These are phyloP conservation scores for Geopemphigus sp. DNA, from an alignment of 1,140 invertebrate genomes.

Conservation along the genomic window DNA sequence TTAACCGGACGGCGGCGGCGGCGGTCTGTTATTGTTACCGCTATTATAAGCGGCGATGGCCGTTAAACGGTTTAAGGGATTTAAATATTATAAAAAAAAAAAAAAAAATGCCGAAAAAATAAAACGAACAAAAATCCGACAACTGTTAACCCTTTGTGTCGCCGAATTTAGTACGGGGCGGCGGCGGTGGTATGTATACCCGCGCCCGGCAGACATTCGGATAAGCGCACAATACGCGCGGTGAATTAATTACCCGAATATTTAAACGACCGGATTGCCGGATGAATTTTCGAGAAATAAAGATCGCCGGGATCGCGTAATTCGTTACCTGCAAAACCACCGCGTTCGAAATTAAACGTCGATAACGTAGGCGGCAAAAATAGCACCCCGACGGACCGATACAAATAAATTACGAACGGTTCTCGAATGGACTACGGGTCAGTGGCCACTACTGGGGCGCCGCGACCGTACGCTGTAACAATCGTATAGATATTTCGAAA, in stretches of 20 bases:
- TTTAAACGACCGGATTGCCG: conserved; percentile 3
- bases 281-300: background rate
- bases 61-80: conserved; percentile 38
- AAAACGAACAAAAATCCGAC: conserved; percentile 5
- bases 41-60: conserved; percentile 25
- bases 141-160: background rate
- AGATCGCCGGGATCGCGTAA: no score
- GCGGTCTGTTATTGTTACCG: conserved; percentile 26
- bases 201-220: background rate
- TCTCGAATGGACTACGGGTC: no score
- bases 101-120: no score
- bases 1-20: background rate
- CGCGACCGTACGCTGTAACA: no score
- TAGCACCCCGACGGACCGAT: no score
- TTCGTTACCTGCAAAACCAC: no score
- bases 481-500: no score
- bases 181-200: no score
- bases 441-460: no score
- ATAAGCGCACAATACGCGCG: background rate
- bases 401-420: no score
- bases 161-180: background rate
- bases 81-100: background rate
- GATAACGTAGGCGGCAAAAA: no score
- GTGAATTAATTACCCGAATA: conserved; percentile 28
- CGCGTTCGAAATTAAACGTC: no score